Evolutionary conservation across 2,797 vertebrate species (phyloP), one percentile per base, ranked within the genome.

Genomic region (Botia kubotai): DNA sequence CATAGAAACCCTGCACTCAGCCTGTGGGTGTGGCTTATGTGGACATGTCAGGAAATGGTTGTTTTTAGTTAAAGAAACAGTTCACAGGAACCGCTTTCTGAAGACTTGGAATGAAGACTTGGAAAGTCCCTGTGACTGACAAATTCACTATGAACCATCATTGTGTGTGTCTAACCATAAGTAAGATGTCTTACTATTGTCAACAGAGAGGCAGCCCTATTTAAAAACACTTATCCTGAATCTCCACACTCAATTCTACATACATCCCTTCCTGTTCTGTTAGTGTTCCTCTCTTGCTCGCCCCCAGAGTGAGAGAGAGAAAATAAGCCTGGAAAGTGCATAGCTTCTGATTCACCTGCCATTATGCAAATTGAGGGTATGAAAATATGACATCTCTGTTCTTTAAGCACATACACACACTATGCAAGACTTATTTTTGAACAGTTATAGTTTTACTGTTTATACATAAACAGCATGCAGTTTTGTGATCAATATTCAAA

Each of bases 321-420:
- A 65, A 63, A 79, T 70, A 70, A 39, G 16, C 58, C 10, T 69
- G 55, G 60, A 26, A 52, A 65, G 57, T 72, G 69, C 58, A 72
- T 65, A 39, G 29, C 29, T 17, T 39, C 62, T n/a, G 62, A 65
- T 39, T 73, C 60, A 55, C 48, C 26, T 55, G 78, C 36, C 11
- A 55, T 80, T 73, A 73, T 73, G 78, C 50, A 72, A 55, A 66
- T 66, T 17, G 11, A 26, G 14, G 19, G 8, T 43, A 48, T 48
- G 52, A 66, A 46, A 55, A 46, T 46, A 10, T 63, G 58, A 57
- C 19, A 60, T 60, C 39, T 21, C 68, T 33, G 2, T 17, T 55
- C 13, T 43, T 4, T 14, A 62, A 14, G n/a, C 21, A 17, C 39
- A 50, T 19, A 14, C 43, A 36, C 58, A 26, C 50, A 19, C 21